Base-by-base conservation (phyloP, 2,888 invertebrate genomes). In the Andrena praecox region DNA sequence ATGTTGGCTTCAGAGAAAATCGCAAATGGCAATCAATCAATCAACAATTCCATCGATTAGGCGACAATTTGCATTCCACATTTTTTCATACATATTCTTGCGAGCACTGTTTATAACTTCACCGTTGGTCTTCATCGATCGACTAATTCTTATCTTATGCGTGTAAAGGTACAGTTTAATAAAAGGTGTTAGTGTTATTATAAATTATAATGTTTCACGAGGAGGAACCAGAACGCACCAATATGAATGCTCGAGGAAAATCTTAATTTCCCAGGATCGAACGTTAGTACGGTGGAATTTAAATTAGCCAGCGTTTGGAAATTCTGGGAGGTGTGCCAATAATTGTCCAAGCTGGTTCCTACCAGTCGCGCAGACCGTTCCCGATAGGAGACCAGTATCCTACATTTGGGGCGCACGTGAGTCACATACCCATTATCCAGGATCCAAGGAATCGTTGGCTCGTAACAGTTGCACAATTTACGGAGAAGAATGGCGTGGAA, bases 351-450 rank as follows among this genome's bases (percentile, higher is more conserved):
- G 71, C 67, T 67, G 59, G 60, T 82, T 64, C 54, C 42, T 74
- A 60, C 62, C 60, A 48, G 66, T 63, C 48, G 74, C 63, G 31
- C 27, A 56, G 20, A 76, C 66, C 59, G 79, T 62, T 74, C 72
- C 56, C 79, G 79, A 85, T 79, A 73, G 77, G 52, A 66, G 70
- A 60, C 62, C 69, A 20, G 84, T 85, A 88, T 85, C 85, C 86
- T 77, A 68, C 83, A 86, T 89, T 83, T 78, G 82, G 80, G 48
- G 74, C 71, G 77, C 79, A 86, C 89, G 89, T 89, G 89, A 88
- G 69, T 62, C 66, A 82, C 83, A 86, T 88, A 87, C 75, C 68
- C 82, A 83, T 81, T 82, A 83, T 78, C 67, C 78, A 20, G 60
- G 33, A 67, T 62, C 66, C 75, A 78, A 80, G 75, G 73, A 89